phyloP scores from a whole-genome alignment of 1,140 invertebrate species.

The Drosophila melanogaster region DNA sequence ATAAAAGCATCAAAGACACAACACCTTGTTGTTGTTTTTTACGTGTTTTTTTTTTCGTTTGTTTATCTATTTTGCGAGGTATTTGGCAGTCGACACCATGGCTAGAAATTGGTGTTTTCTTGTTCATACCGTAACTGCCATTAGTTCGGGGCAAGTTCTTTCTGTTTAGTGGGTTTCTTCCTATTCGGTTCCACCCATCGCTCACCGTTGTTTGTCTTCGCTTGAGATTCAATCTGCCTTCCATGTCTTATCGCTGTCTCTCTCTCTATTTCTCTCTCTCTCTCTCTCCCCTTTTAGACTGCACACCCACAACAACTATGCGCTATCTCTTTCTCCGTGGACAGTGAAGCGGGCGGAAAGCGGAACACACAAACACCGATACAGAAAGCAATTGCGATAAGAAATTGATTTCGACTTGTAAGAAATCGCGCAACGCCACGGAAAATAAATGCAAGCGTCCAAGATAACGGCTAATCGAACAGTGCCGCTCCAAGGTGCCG shows the following conservation, averaged over 20 bases:
- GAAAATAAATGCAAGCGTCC: slow-evolving; percentile 26
- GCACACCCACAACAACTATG: background rate
- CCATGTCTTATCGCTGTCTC: slow-evolving; percentile 61
- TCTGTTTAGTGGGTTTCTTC: background rate
- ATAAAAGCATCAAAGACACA: background rate
- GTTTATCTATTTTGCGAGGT: background rate
- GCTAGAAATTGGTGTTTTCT: background rate
- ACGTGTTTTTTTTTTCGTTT: no score
- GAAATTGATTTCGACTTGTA: slow-evolving; percentile 35
- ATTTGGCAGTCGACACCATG: background rate
- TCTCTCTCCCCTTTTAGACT: background rate
- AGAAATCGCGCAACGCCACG: slow-evolving; percentile 22
- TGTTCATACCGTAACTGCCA: slow-evolving; percentile 1
- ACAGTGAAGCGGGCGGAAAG: slow-evolving; percentile 13
- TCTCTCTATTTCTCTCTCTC: slow-evolving; percentile 3
- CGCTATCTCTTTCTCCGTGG: slow-evolving; percentile 9
- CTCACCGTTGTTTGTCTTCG: slow-evolving; percentile 68
- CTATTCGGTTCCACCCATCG: slow-evolving; percentile 33
- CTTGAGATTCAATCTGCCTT: slow-evolving; percentile 55
- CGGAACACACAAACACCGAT: slow-evolving; percentile 9
- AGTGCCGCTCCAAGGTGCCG: slow-evolving; percentile 32
- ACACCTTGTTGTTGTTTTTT: no score
- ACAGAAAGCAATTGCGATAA: slow-evolving; percentile 31
- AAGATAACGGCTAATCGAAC: slow-evolving; percentile 29
- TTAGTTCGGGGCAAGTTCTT: slow-evolving; percentile 1